Base-by-base conservation (phyloP, 2,797 vertebrate genomes). In the Danionella dracula region DNA sequence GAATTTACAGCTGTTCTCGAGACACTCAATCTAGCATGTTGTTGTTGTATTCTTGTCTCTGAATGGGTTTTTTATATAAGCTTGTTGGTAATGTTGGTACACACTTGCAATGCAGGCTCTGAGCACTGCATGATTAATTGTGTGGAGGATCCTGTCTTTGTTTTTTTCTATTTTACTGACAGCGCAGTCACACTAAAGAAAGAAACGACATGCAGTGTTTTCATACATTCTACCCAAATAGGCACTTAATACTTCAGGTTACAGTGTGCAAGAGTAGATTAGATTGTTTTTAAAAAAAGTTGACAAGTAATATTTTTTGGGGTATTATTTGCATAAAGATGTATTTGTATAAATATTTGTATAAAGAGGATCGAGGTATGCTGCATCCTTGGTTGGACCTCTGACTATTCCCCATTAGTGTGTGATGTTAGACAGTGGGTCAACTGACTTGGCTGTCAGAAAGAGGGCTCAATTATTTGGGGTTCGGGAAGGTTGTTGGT, bases 201-300 rank as follows among this genome's bases (percentile, higher is more conserved):
- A 4, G 4, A 55, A 55, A 1, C 4, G 8, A 35, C 19, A 12
- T 0, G 16, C 4, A 15, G n/a, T n/a, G 46, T 37, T 0, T 17
- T 60, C 20, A 38, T 40, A 29, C 46, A 32, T 5, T 65, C 17
- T 65, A 16, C 38, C 5, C 51, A 59, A 49, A 68, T n/a, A 32
- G 40, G 56, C 56, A 75, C 66, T 72, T 72, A 72, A 71, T 60
- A 19, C 23, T 57, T 35, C 12, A 40, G 20, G n/a, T n/a, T n/a
- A n/a, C n/a, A n/a, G n/a, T n/a, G n/a, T n/a, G n/a, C 12, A 49
- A 19, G 8, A 32, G 42, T 12, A 42, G 21, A 8, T 61, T 32
- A 4, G 29, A 4, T n/a, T n/a, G n/a, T n/a, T n/a, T n/a, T n/a
- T n/a, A n/a, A n/a, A n/a, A n/a, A n/a, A n/a, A n/a, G n/a, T n/a